These are phyloP conservation scores for Megathymus violae DNA, from an alignment of 1,140 invertebrate species.

Conservation along the genomic window DNA sequence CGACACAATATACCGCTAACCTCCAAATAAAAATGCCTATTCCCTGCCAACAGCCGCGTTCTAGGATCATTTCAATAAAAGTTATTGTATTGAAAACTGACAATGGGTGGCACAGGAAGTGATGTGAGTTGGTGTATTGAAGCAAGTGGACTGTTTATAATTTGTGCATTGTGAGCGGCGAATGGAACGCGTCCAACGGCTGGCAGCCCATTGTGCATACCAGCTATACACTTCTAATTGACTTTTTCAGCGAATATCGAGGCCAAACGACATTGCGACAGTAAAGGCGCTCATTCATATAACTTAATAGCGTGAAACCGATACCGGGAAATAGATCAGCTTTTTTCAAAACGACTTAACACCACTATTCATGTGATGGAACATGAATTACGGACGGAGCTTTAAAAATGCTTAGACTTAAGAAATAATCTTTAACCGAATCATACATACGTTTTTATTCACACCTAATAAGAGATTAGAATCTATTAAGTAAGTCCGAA, in stretches of 20 bases:
- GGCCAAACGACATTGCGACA: slow-evolving; percentile 34
- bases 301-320: slow-evolving; percentile 34
- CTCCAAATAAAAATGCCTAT: slow-evolving; percentile 74
- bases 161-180: slow-evolving; percentile 74
- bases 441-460: too few relatives aligned
- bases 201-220: slow-evolving; percentile 55
- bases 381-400: slow-evolving; percentile 16
- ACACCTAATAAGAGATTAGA: too few relatives aligned
- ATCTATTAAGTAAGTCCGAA: too few relatives aligned
- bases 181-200: slow-evolving; percentile 60
- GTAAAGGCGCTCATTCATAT: slow-evolving; percentile 29
- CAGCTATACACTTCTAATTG: slow-evolving; percentile 66
- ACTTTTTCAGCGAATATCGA: slow-evolving; percentile 58
- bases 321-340: slow-evolving; percentile 29
- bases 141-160: slow-evolving; percentile 82
- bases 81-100: slow-evolving; percentile 79
- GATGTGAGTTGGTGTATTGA: slow-evolving; percentile 73
- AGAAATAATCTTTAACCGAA: too few relatives aligned
- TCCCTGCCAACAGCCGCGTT: slow-evolving; percentile 58
- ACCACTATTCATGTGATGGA: slow-evolving; percentile 3
- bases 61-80: slow-evolving; percentile 81
- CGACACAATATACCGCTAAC: slow-evolving; percentile 69
- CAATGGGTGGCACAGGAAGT: slow-evolving; percentile 78
- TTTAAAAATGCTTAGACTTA: background rate
- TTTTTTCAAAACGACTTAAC: slow-evolving; percentile 12